Base-by-base conservation (phyloP, 2,888 invertebrate species). In the Bruchidius siliquastri region DNA sequence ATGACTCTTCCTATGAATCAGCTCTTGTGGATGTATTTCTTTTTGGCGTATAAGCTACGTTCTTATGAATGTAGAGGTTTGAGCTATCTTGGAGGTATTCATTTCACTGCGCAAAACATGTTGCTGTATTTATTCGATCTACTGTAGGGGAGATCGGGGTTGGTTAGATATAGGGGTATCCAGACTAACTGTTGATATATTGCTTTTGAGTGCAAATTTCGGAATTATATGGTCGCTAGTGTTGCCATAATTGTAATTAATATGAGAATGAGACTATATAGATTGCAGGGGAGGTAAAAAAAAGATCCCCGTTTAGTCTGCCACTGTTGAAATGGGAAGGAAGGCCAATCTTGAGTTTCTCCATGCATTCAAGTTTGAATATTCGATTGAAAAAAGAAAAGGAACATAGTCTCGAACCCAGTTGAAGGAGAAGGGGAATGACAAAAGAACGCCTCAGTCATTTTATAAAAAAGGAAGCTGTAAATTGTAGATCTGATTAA, bases 401-500 rank as follows among this genome's bases (percentile, higher is more conserved):
- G 49, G 13, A 49, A 49, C 49, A 49, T 49, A 1, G 10, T 13
- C 49, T 49, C 18, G 3, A 8, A 49, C 49, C 18, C 49, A 8
- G 49, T 49, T 13, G 13, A 49, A 49, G 49, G 49, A 49, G 49
- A 49, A 13, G 13, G 6, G 13, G 49, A 49, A 13, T 1, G 6
- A 49, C 49, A 49, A 49, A 49, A 18, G 49, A 49, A 49, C 1
- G 49, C 49, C 13, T 8, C 49, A 49, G 49, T 49, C 49, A 49
- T 49, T 49, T 49, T 49, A 13, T 49, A 72, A 72, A 68, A 70
- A 71, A 71, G 72, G 73, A 70, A 72, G 73, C 76, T 71, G 73
- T 76, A 76, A 74, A 76, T 76, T 74, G 73, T 74, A 72, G 73
- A 76, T 74, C 74, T 73, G 74, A 74, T 76, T 73, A 72, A 73